phyloP scores from a whole-genome alignment of 1,140 invertebrate genomes.

The Whitmania pigra region DNA sequence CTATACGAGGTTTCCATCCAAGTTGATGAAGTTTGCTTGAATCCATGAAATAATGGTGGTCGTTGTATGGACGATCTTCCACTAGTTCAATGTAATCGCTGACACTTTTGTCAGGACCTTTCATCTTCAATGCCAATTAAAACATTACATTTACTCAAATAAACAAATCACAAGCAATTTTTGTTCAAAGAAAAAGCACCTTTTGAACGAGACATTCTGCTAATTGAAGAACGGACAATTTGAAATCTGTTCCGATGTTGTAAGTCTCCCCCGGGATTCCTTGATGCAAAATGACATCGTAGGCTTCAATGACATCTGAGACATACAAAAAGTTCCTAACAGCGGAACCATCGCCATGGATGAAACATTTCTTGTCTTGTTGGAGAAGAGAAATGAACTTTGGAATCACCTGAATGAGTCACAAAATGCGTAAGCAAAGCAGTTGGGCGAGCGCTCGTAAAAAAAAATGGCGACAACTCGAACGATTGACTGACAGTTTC shows the following conservation, averaged over 20 bases:
- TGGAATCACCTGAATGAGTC: constrained; percentile 33
- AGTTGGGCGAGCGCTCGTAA: not conserved
- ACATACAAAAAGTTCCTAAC: constrained; percentile 37
- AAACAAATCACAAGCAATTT: no score
- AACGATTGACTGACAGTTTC: constrained; percentile 24
- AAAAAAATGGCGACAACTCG: not conserved
- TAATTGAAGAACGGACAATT: constrained; percentile 29
- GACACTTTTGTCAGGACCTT: constrained; percentile 26
- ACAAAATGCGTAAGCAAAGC: not conserved
- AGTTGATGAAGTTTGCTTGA: constrained; percentile 34
- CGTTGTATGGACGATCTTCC: constrained; percentile 39
- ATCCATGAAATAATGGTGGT: constrained; percentile 37
- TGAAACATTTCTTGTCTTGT: constrained; percentile 30
- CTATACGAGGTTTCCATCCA: constrained; percentile 34
- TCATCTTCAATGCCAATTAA: not conserved
- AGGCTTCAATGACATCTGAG: constrained; percentile 35
- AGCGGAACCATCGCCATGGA: constrained; percentile 34
- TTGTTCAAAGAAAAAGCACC: constrained; percentile 8
- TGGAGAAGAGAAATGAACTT: constrained; percentile 37
- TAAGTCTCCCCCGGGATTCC: constrained; percentile 36
- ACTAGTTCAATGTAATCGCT: constrained; percentile 25
- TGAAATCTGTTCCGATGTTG: constrained; percentile 38
- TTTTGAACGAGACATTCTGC: constrained; percentile 26
- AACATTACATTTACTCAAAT: no score
- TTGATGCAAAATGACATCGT: constrained; percentile 34